Evolutionary conservation across 2,888 invertebrate species (phyloP), one percentile per base, ranked within the genome.

Genomic region (Pterostichus madidus): DNA sequence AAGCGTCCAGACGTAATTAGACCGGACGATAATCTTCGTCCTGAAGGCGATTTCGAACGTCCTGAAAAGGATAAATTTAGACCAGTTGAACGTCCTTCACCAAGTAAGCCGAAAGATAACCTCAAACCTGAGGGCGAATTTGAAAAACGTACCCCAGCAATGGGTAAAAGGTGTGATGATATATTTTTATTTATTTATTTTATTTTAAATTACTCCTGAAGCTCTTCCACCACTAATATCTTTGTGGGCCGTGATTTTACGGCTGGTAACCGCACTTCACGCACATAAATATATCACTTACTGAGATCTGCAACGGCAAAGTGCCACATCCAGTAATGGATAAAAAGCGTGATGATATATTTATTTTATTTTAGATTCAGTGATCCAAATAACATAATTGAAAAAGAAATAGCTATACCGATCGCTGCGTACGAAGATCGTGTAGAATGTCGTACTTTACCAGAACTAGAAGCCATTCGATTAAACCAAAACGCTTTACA

Each of bases 341-440:
- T n/a, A n/a, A n/a, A n/a, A n/a, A n/a, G n/a, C n/a, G n/a, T n/a
- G n/a, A n/a, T n/a, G n/a, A n/a, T n/a, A n/a, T n/a, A n/a, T n/a
- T n/a, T n/a, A n/a, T n/a, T n/a, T n/a, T n/a, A n/a, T n/a, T 87
- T 15, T 83, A 92, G 94, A 85, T 94, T 90, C 87, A 91, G 90
- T 83, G 93, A 95, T 88, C 90, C 92, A 10, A 87, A 92, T 5
- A 91, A 92, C 85, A 89, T 93, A 79, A 89, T 95, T 61, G 89
- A 89, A 73, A 97, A 97, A 90, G 91, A 92, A 84, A 90, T 93
- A 0, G 91, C 92, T 0, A 91, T 93, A 13, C 95, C 96, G 0
- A 93, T 97, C 83, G 92, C 95, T 4, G 98, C 98, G 0, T 98
- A 98, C 88, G 96, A 96, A 86, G 94, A 96, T 87, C 95, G 96